Evolutionary conservation across 2,888 invertebrate species (phyloP), one percentile per base, ranked within the genome.

Genomic region (Phyto melanocephala): DNA sequence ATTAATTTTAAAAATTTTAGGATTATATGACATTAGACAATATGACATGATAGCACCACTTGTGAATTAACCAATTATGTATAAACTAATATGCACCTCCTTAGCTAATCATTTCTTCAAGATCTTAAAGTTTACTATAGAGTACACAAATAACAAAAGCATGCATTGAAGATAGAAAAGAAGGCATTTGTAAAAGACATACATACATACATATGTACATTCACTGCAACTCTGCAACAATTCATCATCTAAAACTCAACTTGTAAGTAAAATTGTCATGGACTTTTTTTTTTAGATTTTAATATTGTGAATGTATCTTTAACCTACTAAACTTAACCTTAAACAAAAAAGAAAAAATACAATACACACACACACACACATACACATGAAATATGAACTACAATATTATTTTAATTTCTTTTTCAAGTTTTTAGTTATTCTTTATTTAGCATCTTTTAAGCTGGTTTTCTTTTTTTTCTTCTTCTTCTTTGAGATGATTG

Each of bases 241-340:
- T 58, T 56, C 70, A 58, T 45, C 33, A 70, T 70, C 15, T 50
- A 2, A 58, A 56, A 22, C 35, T 60, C 37, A 62, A 72, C 11
- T 40, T 20, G 28, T 52, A 24, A 28, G 0, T 60, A n/a, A 6
- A 3, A 6, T 35, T 45, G n/a, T 35, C 20, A 15, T 50, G 13
- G 35, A 17, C 22, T 24, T 63, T 54, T 33, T 54, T 47, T 67
- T 65, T 17, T 50, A 47, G 20, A 40, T 60, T 58, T 20, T 58
- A 40, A 40, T 60, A 76, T 56, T 63, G 70, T 63, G 56, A 67
- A 47, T 58, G 56, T 65, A 70, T 74, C 74, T 74, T 67, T 81
- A 81, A 81, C 81, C 81, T 65, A 81, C 74, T 81, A 81, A 81
- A 81, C 81, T 81, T 74, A 78, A 81, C 78, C 81, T 81, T 70